Base-by-base conservation (phyloP, 2,888 invertebrate genomes). In the Pseudolycoriella hygida region DNA sequence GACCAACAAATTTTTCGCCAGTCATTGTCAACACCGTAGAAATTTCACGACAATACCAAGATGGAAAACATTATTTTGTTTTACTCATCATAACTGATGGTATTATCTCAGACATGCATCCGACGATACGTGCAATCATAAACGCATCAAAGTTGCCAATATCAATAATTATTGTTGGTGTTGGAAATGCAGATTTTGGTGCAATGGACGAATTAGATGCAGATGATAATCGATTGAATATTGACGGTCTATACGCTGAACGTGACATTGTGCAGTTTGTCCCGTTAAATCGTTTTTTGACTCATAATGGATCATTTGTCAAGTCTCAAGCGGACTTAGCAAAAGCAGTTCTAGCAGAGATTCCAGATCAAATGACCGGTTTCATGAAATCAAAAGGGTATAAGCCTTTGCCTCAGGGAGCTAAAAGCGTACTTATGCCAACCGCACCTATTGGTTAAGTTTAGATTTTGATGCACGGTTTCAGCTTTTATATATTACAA, bases 181-280 rank as follows among this genome's bases (percentile, higher is more conserved):
- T 43, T 15, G 43, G 43, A 12, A 30, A 32, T n/a, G 43, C 43
- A 2, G 43, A 43, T 18, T 43, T 43, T 18, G 32, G 32, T 43
- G 34, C 17, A 17, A 43, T 43, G 43, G 43, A 43, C 34, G 43
- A 43, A 3, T 18, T 43, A 2, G 43, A 43, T 43, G 5, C 43
- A 12, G 43, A 43, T n/a, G 43, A 43, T 15, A 18, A 18, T 31
- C 43, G 32, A n/a, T 30, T 43, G 18, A n/a, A 31, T 12, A 32
- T 43, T 2, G 34, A 43, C 34, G 43, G 43, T 11, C 43, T 18
- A 5, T 30, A 18, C 3, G 43, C 43, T 15, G 43, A 43, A 17
- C 43, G 43, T 12, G 43, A 43, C 34, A 43, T 43, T 32, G 43
- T 43, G 14, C 43, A 43, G 34, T 43, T 43, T 43, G 43, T 43